Base-by-base conservation (phyloP, 2,888 invertebrate species). In the Scrobipalpa costella region DNA sequence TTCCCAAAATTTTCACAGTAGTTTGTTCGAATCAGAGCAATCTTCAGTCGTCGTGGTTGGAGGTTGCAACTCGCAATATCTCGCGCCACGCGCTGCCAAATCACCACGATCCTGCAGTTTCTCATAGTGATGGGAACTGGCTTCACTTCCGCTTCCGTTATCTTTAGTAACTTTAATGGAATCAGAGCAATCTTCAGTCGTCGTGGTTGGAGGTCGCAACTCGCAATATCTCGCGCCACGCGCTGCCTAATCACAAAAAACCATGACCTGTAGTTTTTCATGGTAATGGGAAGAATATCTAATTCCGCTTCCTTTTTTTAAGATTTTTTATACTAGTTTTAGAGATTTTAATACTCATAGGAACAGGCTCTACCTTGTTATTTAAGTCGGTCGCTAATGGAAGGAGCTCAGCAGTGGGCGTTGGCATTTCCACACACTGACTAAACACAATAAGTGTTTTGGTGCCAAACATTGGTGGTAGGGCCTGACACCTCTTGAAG, bases 31-130 rank as follows among this genome's bases (percentile, higher is more conserved):
- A 52, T 21, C 13, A 21, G 50, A 19, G 27, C 19, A 13, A 52
- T 52, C 27, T 13, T 27, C 50, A 11, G 7, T 7, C 17, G 9
- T 19, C 19, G 11, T 27, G 27, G 27, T 8, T 21, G 19, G 7
- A 7, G 50, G 21, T 19, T 40, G 44, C 44, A 15, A 44, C 44
- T 27, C 21, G 50, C 50, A 52, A 52, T 52, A 52, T 27, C 50
- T 21, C 27, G 21, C 50, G 50, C 27, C 27, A 21, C 50, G 50
- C 21, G 50, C 21, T 27, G 50, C 50, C 50, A 52, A 27, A 52
- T 52, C 21, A 50, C 50, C 21, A 19, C 19, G 9, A 50, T 11
- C 50, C 50, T 47, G 50, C 21, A 52, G 27, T 52, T 52, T 21
- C 13, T 21, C 0, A 21, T 52, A 52, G 50, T 19, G 50, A 52